These are phyloP conservation scores for Bubalus kerabau DNA, from an alignment of 2,113 vertebrate species.

Conservation along the genomic window DNA sequence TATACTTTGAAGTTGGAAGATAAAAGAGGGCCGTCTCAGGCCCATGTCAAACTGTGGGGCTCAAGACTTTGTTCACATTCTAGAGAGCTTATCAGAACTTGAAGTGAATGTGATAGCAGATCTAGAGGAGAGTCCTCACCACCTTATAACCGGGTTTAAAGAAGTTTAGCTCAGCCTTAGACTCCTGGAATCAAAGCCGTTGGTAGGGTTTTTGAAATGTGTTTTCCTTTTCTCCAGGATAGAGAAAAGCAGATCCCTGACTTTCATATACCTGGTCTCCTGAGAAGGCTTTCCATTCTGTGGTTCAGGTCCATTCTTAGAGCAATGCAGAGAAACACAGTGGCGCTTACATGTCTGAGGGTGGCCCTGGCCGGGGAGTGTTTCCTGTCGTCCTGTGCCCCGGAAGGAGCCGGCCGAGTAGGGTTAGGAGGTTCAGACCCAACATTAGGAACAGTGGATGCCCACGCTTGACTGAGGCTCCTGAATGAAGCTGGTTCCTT, in stretches of 20 bases:
- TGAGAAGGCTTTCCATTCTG: neutral
- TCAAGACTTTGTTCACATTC: slow-evolving; percentile 18
- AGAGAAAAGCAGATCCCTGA: slow-evolving; percentile 12
- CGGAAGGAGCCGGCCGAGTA: neutral
- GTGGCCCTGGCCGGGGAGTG: neutral
- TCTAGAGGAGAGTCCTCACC: neutral
- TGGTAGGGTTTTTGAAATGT: slow-evolving; percentile 44
- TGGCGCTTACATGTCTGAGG: neutral
- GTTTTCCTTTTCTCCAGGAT: slow-evolving; percentile 43
- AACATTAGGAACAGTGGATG: accelerated
- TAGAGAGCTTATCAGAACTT: slow-evolving; percentile 48
- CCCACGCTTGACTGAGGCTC: neutral
- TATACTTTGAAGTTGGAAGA: slow-evolving; percentile 62
- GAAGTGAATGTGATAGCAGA: slow-evolving; percentile 40
- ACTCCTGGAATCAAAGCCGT: slow-evolving; percentile 29
- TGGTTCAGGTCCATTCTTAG: neutral
- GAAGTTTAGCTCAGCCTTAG: slow-evolving; percentile 16
- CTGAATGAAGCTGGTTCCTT: neutral
- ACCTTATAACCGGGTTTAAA: neutral
- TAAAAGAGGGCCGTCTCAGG: slow-evolving; percentile 58
- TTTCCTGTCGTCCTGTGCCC: neutral
- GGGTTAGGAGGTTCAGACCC: neutral
- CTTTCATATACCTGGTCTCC: slow-evolving; percentile 28
- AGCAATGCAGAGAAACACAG: neutral
- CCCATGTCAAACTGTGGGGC: slow-evolving; percentile 28